Evolutionary conservation across 1,140 invertebrate species (phyloP).

Genomic region (Papilio helenus): DNA sequence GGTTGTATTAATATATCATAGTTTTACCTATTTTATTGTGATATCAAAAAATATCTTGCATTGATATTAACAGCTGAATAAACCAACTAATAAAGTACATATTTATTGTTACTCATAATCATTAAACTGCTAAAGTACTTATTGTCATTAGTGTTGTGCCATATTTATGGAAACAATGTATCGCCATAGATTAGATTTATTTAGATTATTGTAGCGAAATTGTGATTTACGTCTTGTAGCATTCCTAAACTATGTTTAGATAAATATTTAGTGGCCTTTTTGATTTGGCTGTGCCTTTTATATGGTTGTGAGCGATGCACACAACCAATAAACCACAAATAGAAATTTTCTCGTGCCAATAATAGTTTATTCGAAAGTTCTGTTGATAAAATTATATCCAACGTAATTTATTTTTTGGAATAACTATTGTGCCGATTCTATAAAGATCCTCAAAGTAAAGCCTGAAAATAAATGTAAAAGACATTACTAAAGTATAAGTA

Average conservation of each 20-base stretch:
- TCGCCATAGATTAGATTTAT: conserved; percentile 23
- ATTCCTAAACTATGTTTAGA: conserved; percentile 25
- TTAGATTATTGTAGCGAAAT: conserved; percentile 22
- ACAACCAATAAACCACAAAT: background rate
- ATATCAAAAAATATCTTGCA: background rate
- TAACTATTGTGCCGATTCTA: background rate
- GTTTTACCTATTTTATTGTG: background rate
- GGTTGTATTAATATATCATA: background rate
- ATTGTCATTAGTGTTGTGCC: conserved; percentile 6
- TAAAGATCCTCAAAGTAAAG: background rate
- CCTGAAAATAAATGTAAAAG: conserved; percentile 19
- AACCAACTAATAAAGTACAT: background rate
- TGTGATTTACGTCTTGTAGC: conserved; percentile 13
- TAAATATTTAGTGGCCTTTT: conserved; percentile 6
- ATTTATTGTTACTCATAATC: background rate
- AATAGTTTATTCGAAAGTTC: background rate
- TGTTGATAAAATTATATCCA: background rate
- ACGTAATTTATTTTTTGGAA: too few relatives aligned
- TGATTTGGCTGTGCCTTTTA: conserved; percentile 4
- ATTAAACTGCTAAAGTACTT: conserved; percentile 34
- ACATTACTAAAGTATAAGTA: conserved; percentile 3
- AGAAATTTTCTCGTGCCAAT: background rate
- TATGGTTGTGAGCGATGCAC: conserved; percentile 14
- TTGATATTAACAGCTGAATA: background rate
- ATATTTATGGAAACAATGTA: conserved; percentile 16